These are phyloP conservation scores for Athrips mouffetella DNA, from an alignment of 2,888 invertebrate species.

Conservation along the genomic window DNA sequence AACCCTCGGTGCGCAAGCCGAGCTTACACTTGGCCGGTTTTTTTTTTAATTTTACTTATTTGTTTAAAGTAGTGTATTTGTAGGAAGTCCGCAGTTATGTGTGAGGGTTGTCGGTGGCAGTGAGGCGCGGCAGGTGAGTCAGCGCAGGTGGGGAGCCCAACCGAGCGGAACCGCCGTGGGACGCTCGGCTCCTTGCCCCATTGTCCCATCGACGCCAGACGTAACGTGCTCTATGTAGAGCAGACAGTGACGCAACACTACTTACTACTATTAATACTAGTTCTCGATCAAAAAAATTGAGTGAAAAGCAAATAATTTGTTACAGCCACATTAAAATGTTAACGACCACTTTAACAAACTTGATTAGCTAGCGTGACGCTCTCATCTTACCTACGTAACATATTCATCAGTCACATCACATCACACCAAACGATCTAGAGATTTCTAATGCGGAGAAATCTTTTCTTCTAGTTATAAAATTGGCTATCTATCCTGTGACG, in stretches of 20 bases:
- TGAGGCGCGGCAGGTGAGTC: constrained; percentile 65
- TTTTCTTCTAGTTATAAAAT: neutral
- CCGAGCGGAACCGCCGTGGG: constrained; percentile 51
- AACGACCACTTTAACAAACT: neutral
- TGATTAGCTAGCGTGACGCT: neutral
- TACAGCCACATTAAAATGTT: neutral
- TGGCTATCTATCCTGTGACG: neutral
- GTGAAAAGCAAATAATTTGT: neutral
- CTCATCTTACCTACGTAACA: neutral
- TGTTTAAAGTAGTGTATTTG: neutral
- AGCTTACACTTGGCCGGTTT: too few relatives aligned
- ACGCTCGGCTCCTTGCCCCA: constrained; percentile 11
- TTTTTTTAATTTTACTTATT: too few relatives aligned
- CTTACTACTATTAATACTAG: neutral
- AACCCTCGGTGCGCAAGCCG: too few relatives aligned
- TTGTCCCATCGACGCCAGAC: neutral
- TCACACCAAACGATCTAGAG: too few relatives aligned
- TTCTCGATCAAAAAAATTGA: neutral
- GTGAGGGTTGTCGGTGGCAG: constrained; percentile 35
- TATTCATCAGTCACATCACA: too few relatives aligned
- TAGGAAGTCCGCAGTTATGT: constrained; percentile 1
- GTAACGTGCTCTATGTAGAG: neutral
- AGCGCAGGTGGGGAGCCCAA: constrained; percentile 69
- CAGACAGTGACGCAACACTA: constrained; percentile 8
- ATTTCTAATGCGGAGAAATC: neutral